phyloP scores from a whole-genome alignment of 92 coral and sea anemone species.

The Metridium senile region DNA sequence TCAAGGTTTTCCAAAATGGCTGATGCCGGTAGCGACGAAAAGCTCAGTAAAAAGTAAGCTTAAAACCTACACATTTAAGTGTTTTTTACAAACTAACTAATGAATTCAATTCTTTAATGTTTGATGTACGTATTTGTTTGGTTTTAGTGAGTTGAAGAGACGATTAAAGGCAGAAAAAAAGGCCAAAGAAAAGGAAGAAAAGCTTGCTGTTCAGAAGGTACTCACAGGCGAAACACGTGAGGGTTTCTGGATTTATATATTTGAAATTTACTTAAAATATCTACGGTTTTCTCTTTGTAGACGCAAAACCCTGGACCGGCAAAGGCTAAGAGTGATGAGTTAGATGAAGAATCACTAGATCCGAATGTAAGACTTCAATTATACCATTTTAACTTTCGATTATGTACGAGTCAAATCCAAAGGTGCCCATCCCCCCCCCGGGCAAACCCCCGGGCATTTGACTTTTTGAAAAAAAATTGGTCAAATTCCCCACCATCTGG shows the following conservation, averaged over 20 bases:
- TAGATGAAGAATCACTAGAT: slow-evolving; percentile 91
- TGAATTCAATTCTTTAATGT: neutral
- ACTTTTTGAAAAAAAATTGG: no score
- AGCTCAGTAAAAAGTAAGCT: slow-evolving; percentile 89
- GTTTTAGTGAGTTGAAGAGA: slow-evolving; percentile 83
- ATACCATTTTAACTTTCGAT: no score
- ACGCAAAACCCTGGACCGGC: slow-evolving; percentile 53
- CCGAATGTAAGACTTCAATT: slow-evolving; percentile 91
- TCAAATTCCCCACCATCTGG: no score
- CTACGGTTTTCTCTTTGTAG: neutral
- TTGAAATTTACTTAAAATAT: neutral
- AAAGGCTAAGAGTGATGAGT: slow-evolving; percentile 72
- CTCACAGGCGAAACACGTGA: slow-evolving; percentile 6
- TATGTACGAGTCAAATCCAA: no score
- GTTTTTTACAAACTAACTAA: neutral
- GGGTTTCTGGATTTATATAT: neutral
- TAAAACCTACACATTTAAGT: neutral
- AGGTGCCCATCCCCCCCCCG: no score
- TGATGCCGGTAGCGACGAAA: slow-evolving; percentile 86
- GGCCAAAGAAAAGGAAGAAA: slow-evolving; percentile 93
- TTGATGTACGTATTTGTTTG: neutral
- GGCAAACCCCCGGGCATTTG: no score
- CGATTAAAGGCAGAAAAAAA: slow-evolving; percentile 93
- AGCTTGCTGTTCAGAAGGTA: slow-evolving; percentile 69
- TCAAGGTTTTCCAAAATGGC: slow-evolving; percentile 76